These are phyloP conservation scores for Hipparchia sbordonii DNA, from an alignment of 2,888 invertebrate genomes.

Conservation along the genomic window DNA sequence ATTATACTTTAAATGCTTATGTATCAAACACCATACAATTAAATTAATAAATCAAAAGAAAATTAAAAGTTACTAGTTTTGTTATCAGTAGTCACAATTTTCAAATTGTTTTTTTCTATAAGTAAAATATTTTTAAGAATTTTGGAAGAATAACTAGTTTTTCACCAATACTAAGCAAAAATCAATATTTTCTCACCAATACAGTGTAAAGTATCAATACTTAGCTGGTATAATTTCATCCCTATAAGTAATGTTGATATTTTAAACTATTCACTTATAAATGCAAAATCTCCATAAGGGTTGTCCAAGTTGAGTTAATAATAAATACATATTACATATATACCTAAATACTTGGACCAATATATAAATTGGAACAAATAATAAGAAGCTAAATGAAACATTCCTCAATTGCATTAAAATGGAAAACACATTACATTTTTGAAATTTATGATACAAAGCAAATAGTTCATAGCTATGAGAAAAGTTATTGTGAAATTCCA, in stretches of 20 bases:
- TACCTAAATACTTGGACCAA: constrained; percentile 3
- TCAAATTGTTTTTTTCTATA: too few species aligned
- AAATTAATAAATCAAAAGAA: too few species aligned
- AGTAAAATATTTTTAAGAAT: too few species aligned
- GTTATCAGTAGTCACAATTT: too few species aligned
- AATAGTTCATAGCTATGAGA: constrained; percentile 26
- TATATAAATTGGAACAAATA: constrained; percentile 14
- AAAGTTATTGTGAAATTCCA: constrained; percentile 77
- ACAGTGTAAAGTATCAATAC: too few species aligned
- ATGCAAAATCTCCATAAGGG: constrained; percentile 18
- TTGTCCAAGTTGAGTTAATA: background rate
- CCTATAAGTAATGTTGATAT: constrained; percentile 8
- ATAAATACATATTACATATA: background rate
- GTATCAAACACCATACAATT: too few species aligned
- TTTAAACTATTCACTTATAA: constrained; percentile 24
- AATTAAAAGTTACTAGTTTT: too few species aligned
- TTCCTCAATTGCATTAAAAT: constrained; percentile 21
- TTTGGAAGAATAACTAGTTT: too few species aligned
- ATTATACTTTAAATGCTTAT: too few species aligned
- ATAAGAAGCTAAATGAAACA: constrained; percentile 18
- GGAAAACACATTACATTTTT: constrained; percentile 23
- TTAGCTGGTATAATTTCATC: too few species aligned
- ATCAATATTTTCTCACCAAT: too few species aligned
- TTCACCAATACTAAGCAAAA: too few species aligned
- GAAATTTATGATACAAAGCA: constrained; percentile 25